These are phyloP conservation scores for Sturmia bella DNA, from an alignment of 2,888 invertebrate species.

Conservation along the genomic window DNA sequence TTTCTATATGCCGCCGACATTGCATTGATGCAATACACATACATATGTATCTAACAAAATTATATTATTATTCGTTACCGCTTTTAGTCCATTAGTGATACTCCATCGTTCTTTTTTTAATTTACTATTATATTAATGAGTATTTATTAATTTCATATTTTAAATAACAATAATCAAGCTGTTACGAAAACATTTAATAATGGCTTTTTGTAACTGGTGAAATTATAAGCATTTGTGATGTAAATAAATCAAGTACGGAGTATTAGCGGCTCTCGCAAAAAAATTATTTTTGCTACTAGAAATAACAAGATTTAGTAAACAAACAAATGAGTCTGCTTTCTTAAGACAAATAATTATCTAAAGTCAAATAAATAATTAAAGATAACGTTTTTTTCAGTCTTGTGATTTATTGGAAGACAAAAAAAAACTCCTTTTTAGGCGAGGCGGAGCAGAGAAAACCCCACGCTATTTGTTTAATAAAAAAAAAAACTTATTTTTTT, in stretches of 20 bases:
- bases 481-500: not conserved
- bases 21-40: too few relatives aligned
- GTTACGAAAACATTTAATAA: not conserved
- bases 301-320: not conserved
- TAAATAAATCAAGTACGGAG: not conserved
- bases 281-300: not conserved
- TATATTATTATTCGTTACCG: too few relatives aligned
- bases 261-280: not conserved
- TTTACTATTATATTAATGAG: constrained; percentile 13
- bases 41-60: too few relatives aligned
- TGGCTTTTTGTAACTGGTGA: not conserved
- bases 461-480: not conserved
- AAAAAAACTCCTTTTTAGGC: not conserved
- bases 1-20: too few relatives aligned
- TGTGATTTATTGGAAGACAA: not conserved
- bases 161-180: constrained; percentile 8
- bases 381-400: not conserved
- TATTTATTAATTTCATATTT: constrained; percentile 8
- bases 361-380: constrained; percentile 2
- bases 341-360: not conserved
- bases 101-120: not conserved
- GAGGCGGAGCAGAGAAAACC: not conserved
- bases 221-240: constrained; percentile 6
- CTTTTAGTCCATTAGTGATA: not conserved
- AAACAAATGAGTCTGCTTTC: not conserved